phyloP scores from a whole-genome alignment of 2,113 vertebrate genomes.

The Benthochromis sp. region DNA sequence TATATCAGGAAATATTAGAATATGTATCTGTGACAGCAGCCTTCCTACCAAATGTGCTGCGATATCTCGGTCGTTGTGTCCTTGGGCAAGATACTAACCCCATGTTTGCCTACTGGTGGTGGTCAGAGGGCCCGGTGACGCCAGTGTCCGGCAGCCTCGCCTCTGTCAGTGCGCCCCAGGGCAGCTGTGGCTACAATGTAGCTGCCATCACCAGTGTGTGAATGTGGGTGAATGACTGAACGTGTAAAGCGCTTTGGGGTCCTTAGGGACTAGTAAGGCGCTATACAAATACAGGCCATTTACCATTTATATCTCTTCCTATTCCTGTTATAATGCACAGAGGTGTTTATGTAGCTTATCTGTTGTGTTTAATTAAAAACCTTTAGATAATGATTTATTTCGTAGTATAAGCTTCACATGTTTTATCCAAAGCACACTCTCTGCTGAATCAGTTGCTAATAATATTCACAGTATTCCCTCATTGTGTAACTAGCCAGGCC shows the following conservation, averaged over 20 bases:
- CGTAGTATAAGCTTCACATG: neutral
- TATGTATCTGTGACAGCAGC: neutral
- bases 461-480: neutral
- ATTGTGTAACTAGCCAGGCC: neutral
- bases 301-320: neutral
- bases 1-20: neutral
- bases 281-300: neutral
- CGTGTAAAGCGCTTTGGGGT: neutral
- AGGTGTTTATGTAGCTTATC: neutral
- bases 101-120: neutral
- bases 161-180: neutral
- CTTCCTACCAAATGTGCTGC: neutral
- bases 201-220: neutral
- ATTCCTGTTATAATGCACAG: neutral
- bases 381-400: neutral
- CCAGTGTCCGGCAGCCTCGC: neutral
- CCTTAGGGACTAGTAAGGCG: neutral
- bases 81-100: neutral
- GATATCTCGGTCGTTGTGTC: neutral
- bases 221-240: neutral
- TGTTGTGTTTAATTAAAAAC: neutral
- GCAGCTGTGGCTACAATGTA: rapidly evolving
- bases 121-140: neutral
- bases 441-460: neutral
- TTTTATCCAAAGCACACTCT: neutral